phyloP scores from a whole-genome alignment of 2,888 invertebrate genomes.

The Phortica okadai region DNA sequence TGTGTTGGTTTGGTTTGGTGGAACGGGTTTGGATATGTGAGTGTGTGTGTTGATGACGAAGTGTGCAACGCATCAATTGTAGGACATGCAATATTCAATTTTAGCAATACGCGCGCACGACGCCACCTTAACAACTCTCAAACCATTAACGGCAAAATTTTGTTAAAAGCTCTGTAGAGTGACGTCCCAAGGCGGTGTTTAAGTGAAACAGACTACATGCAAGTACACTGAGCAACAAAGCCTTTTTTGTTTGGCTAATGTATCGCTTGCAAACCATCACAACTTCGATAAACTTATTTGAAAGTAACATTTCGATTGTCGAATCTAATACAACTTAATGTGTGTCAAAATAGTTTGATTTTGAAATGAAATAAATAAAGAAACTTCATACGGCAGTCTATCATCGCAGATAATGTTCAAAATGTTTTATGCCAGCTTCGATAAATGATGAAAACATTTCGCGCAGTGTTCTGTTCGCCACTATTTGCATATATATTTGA shows the following conservation, averaged over 20 bases:
- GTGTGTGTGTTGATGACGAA: slow-evolving; percentile 21
- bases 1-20: not conserved
- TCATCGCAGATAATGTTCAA: no score
- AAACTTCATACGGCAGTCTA: no score
- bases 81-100: slow-evolving; percentile 66
- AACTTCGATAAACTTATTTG: no score
- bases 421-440: no score
- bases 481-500: not conserved
- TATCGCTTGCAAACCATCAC: no score
- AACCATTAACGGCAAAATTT: slow-evolving; percentile 3
- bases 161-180: not conserved
- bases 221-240: slow-evolving; percentile 5
- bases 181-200: slow-evolving; percentile 5
- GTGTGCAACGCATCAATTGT: slow-evolving; percentile 40
- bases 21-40: slow-evolving; percentile 15
- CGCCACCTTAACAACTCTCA: not conserved
- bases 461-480: not conserved
- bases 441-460: not conserved
- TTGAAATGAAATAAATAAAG: no score
- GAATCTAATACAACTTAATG: no score
- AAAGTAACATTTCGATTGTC: no score
- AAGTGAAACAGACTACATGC: not conserved
- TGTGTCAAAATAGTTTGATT: no score
- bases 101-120: slow-evolving; percentile 42
- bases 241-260: not conserved